Conservation (phyloP, 1,140 invertebrate species). For the Grapholita molesta region DNA sequence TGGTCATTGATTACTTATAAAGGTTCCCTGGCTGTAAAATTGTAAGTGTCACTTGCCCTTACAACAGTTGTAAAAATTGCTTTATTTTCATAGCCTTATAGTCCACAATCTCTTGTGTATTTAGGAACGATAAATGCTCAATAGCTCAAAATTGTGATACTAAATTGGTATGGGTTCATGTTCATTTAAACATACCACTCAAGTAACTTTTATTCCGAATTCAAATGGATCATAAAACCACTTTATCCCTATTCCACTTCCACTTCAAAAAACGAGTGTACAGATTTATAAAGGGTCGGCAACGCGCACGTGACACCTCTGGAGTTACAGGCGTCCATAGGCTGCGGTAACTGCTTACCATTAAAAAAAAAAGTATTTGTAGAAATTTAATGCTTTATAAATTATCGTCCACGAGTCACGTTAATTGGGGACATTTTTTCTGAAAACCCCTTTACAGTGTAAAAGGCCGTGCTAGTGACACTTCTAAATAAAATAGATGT, state of each 20-base stretch:
- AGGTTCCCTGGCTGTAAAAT: background rate
- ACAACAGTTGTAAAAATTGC: background rate
- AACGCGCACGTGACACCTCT: too few species aligned
- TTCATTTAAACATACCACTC: background rate
- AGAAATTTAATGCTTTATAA: too few species aligned
- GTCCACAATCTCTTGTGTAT: background rate
- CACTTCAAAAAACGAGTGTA: too few species aligned
- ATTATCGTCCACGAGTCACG: too few species aligned
- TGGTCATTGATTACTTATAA: conserved; percentile 4
- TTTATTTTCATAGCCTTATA: background rate
- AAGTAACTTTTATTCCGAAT: background rate
- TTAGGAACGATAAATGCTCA: background rate
- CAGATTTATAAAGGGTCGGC: too few species aligned
- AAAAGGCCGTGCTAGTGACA: background rate
- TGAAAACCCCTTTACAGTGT: too few species aligned
- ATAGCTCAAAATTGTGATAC: background rate
- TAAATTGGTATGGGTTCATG: background rate
- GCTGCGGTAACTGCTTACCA: too few species aligned
- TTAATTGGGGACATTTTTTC: too few species aligned
- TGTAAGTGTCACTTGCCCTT: background rate
- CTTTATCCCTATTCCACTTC: background rate
- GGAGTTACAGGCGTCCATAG: too few species aligned
- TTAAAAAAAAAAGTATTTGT: too few species aligned
- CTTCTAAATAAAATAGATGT: background rate
- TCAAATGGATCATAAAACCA: background rate